Evolutionary conservation across 2,113 vertebrate species (phyloP).

Genomic region (Psammodynastes pulverulentus): DNA sequence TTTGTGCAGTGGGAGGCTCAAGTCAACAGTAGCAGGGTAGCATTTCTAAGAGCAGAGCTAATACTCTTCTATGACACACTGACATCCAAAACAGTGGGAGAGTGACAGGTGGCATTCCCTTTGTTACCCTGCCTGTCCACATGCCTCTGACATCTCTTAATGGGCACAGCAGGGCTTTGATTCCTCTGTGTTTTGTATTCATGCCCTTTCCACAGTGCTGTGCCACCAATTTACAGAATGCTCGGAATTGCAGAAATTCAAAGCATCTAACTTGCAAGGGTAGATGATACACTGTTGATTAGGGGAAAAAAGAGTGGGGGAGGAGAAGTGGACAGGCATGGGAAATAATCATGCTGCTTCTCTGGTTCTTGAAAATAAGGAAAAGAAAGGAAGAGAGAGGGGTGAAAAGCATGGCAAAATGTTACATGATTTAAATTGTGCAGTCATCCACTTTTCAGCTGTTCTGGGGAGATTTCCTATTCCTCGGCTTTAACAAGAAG

Average conservation of each 20-base stretch:
- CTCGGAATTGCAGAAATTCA: slow-evolving; percentile 63
- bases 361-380: slow-evolving; percentile 48
- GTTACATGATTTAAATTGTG: slow-evolving; percentile 52
- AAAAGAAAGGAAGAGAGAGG: background rate
- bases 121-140: slow-evolving; percentile 47
- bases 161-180: slow-evolving; percentile 50
- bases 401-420: background rate
- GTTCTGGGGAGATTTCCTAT: slow-evolving; percentile 33
- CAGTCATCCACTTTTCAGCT: slow-evolving; percentile 5
- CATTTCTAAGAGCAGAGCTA: slow-evolving; percentile 25
- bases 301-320: background rate
- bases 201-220: slow-evolving; percentile 40
- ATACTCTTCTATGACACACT: slow-evolving; percentile 31
- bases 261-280: slow-evolving; percentile 41
- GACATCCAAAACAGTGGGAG: slow-evolving; percentile 43
- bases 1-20: background rate
- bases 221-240: slow-evolving; percentile 45
- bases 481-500: slow-evolving; percentile 13
- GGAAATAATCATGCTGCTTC: slow-evolving; percentile 44
- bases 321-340: slow-evolving; percentile 30
- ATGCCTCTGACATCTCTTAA: slow-evolving; percentile 39
- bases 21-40: background rate
- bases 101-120: slow-evolving; percentile 61
- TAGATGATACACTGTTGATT: slow-evolving; percentile 56
- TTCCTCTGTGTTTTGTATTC: slow-evolving; percentile 49